phyloP scores from a whole-genome alignment of 2,797 vertebrate species.

The Malacoraja senta region DNA sequence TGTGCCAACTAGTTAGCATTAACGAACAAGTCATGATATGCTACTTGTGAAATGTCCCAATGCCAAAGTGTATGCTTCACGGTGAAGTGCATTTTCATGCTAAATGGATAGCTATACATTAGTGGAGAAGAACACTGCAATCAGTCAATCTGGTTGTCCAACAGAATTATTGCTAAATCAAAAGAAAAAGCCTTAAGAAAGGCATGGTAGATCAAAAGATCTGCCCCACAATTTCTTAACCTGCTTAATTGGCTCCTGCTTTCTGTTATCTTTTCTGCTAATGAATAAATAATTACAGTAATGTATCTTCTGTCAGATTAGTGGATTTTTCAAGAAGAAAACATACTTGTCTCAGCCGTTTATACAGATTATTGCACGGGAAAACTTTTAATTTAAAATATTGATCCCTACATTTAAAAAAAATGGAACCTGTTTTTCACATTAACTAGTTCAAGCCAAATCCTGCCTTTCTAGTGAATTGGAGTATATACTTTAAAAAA shows the following conservation, averaged over 20 bases:
- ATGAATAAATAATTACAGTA: background rate
- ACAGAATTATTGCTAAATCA: background rate
- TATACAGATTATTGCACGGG: background rate
- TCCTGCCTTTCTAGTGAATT: background rate
- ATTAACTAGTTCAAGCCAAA: background rate
- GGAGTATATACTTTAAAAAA: background rate
- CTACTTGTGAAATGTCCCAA: background rate
- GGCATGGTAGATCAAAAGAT: background rate
- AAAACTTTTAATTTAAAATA: background rate
- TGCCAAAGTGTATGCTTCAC: background rate
- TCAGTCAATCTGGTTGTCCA: slow-evolving; percentile 18
- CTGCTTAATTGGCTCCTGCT: background rate
- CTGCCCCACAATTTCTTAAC: background rate
- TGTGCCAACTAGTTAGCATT: background rate
- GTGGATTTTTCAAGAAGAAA: background rate
- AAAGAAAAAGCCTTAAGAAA: background rate
- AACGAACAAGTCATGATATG: background rate
- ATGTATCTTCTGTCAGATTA: background rate
- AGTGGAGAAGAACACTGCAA: background rate
- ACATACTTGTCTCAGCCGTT: background rate
- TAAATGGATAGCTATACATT: background rate
- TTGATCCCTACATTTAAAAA: background rate
- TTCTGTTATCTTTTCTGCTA: background rate
- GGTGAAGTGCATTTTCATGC: slow-evolving; percentile 11
- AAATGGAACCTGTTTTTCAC: background rate